Conservation (phyloP, 2,113 vertebrate genomes). For the Pavo muticus region DNA sequence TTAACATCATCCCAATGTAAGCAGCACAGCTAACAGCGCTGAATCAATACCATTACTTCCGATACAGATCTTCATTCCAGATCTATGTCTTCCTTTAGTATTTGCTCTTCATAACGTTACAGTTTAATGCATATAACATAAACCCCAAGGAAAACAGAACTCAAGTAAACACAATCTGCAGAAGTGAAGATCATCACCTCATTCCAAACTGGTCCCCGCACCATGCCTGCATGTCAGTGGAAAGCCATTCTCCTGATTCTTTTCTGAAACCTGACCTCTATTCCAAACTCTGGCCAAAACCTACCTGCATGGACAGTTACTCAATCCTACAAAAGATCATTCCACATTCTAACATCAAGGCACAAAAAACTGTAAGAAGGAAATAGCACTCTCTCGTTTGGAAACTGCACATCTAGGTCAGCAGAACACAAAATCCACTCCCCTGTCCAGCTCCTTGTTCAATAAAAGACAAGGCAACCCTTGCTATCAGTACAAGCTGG, state of each 20-base stretch:
- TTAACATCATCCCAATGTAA: background rate
- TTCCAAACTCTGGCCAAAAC: background rate
- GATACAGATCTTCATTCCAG: background rate
- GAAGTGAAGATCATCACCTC: background rate
- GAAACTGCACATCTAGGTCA: background rate
- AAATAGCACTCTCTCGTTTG: background rate
- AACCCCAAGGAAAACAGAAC: background rate
- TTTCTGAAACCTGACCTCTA: background rate
- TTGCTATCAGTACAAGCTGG: too few species aligned
- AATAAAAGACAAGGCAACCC: background rate
- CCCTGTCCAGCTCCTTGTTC: background rate
- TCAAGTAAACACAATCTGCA: background rate
- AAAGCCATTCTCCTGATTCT: background rate
- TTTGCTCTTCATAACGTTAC: background rate
- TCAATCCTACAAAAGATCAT: background rate
- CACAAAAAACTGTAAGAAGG: background rate
- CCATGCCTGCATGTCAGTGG: background rate
- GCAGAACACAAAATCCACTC: background rate
- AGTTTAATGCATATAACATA: background rate
- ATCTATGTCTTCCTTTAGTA: background rate
- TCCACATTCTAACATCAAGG: background rate
- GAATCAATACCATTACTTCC: background rate
- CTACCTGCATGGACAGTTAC: background rate
- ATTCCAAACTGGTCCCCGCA: background rate
- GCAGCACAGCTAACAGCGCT: rapidly evolving